Evolutionary conservation across 2,888 invertebrate genomes (phyloP), one percentile per base, ranked within the genome.

Genomic region (Cheilosia soror): DNA sequence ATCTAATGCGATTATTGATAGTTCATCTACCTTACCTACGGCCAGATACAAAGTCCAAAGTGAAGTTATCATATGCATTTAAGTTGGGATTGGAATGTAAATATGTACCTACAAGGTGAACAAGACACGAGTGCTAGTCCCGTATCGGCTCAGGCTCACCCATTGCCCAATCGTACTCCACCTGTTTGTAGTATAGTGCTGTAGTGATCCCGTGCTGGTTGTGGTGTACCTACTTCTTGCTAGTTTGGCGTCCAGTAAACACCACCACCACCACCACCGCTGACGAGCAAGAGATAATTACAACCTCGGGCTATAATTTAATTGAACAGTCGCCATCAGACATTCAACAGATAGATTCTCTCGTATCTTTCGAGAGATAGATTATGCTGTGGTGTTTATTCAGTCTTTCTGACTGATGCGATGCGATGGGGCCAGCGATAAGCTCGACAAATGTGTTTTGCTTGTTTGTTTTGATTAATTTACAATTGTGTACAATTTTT

Each of bases 271-370:
- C 53, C 33, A 58, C 51, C 31, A 65, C 25, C 25, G 72, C 55
- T 37, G 75, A 77, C 73, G 72, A 78, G 68, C 73, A 62, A 80
- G 49, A 85, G 81, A 81, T 85, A 85, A 85, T 85, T 81, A 81
- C 76, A 85, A 62, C 85, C 76, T 27, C 66, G 57, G 71, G 80
- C 81, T 57, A 58, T 81, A 66, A 68, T 81, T 85, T 81, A 80
- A 85, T 81, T 85, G 80, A 85, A 85, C 85, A 72, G 80, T 85
- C 85, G 81, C 80, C 71, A 75, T 71, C 57, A 68, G 71, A 60
- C 84, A 84, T 84, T 84, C 84, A 84, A 84, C 84, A 84, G 84
- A 84, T 84, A 80, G 55, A 79, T 76, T 69, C 84, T 60, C 33
- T 44, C 47, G 71, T 80, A 60, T 75, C 71, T 71, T 57, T 63